Percentiles rank a stretch among this genome's conserved stretches.
Evolutionary conservation across 2,797 vertebrate genomes (phyloP).

Genomic region (Poecile montanus): DNA sequence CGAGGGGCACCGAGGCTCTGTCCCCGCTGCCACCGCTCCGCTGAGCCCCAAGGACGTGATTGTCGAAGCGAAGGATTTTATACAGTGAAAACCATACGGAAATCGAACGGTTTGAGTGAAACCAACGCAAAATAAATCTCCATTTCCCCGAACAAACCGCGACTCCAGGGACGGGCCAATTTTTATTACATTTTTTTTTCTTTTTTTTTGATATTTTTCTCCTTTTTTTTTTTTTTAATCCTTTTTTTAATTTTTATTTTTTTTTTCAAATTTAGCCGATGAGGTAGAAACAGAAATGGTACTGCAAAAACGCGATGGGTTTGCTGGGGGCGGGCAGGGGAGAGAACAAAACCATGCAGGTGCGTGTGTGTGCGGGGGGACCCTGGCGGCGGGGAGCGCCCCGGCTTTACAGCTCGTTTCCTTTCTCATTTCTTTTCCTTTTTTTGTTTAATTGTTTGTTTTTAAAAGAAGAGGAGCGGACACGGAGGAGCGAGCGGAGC

Average conservation of each 20-base stretch:
- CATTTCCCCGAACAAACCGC: slow-evolving; percentile 68
- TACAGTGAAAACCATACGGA: slow-evolving; percentile 78
- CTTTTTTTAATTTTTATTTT: not conserved
- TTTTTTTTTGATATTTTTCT: not conserved
- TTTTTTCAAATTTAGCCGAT: slow-evolving; percentile 74
- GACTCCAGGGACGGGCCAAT: slow-evolving; percentile 72
- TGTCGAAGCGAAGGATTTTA: slow-evolving; percentile 84
- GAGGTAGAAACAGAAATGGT: slow-evolving; percentile 85
- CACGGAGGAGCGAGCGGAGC: not conserved
- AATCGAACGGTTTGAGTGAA: slow-evolving; percentile 71
- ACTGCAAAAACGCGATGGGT: slow-evolving; percentile 64
- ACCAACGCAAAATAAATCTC: slow-evolving; percentile 54
- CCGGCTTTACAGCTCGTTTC: not conserved
- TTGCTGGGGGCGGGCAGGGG: not conserved
- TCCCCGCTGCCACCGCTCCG: slow-evolving; percentile 9
- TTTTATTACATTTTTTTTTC: not conserved
- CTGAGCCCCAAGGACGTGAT: slow-evolving; percentile 79
- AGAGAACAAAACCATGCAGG: slow-evolving; percentile 68
- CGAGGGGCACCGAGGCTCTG: not conserved
- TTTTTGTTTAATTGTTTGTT: not conserved
- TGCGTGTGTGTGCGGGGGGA: slow-evolving; percentile 41
- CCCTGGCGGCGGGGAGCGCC: not conserved
- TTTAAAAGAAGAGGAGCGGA: not conserved
- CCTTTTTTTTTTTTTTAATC: not conserved
- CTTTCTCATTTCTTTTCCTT: not conserved